These are phyloP conservation scores for Hippolais icterina DNA, from an alignment of 2,113 vertebrate species.

Conservation along the genomic window DNA sequence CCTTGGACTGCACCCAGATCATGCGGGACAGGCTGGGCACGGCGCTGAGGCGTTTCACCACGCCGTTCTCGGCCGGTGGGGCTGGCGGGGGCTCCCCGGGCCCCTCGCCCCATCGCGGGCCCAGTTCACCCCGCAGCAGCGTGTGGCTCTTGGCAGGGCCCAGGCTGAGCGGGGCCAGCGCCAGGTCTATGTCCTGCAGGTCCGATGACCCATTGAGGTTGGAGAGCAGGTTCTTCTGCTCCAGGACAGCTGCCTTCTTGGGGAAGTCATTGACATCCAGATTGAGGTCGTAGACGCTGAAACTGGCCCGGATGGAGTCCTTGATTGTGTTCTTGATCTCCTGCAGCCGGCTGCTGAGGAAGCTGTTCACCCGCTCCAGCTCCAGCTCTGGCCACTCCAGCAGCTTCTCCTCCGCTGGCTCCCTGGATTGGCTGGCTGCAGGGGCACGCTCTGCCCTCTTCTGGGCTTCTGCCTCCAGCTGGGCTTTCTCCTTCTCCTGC, in stretches of 20 bases:
- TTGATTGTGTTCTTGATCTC: constrained; percentile 98
- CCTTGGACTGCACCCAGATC: constrained; percentile 89
- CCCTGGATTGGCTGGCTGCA: constrained; percentile 58
- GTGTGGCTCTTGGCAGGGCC: constrained; percentile 83
- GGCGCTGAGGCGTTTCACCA: constrained; percentile 85
- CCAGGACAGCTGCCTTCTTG: constrained; percentile 89
- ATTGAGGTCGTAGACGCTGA: constrained; percentile 94
- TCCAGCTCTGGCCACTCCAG: constrained; percentile 94
- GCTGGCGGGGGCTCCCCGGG: constrained; percentile 59
- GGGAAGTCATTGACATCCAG: constrained; percentile 93
- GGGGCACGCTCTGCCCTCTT: constrained; percentile 69
- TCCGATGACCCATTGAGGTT: constrained; percentile 91
- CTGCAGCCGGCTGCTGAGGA: constrained; percentile 94
- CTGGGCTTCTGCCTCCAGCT: constrained; percentile 76
- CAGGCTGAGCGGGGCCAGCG: constrained; percentile 91
- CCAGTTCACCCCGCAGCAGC: constrained; percentile 72
- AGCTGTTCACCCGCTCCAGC: constrained; percentile 94
- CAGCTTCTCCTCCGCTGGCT: constrained; percentile 74
- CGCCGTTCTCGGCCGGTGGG: constrained; percentile 69
- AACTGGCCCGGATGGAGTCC: constrained; percentile 94
- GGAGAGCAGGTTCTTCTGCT: constrained; percentile 87
- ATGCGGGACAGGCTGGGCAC: constrained; percentile 91
- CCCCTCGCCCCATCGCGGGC: constrained; percentile 66
- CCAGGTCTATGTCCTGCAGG: constrained; percentile 92
- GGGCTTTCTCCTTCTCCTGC: constrained; percentile 91